Percentiles rank a stretch among this genome's conserved stretches.
phyloP scores from a whole-genome alignment of 2,888 invertebrate genomes.

The Caenorhabditis virilis region DNA sequence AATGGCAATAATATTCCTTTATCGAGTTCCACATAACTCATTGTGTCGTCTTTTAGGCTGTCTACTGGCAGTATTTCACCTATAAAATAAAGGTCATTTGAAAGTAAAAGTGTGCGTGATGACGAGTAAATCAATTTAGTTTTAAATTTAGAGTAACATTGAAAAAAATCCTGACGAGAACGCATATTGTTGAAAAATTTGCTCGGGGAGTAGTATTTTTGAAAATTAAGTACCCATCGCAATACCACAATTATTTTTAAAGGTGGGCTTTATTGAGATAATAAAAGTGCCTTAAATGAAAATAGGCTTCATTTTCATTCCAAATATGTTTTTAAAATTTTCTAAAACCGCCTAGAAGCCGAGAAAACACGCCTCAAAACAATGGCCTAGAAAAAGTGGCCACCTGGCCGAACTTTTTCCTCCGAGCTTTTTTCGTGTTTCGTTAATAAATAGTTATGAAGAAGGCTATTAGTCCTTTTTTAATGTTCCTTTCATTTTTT shows the following conservation, averaged over 20 bases:
- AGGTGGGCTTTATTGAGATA: too few species aligned
- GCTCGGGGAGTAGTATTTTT: background rate
- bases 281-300: too few species aligned
- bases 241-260: background rate
- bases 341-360: too few species aligned
- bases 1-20: constrained; percentile 27
- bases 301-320: too few species aligned
- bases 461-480: too few species aligned
- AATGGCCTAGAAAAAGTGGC: too few species aligned
- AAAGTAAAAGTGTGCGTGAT: background rate
- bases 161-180: background rate
- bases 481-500: too few species aligned
- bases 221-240: background rate
- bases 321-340: too few species aligned
- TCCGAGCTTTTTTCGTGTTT: too few species aligned
- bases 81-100: constrained; percentile 34
- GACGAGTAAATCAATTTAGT: background rate
- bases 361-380: too few species aligned
- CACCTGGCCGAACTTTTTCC: too few species aligned
- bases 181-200: background rate
- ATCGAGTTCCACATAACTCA: constrained; percentile 35
- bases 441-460: too few species aligned
- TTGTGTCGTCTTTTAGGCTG: constrained; percentile 15
- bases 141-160: background rate
- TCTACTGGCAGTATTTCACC: constrained; percentile 31